Evolutionary conservation across 2,113 vertebrate species (phyloP), one percentile per base, ranked within the genome.

Genomic region (Dicrurus megarhynchus): DNA sequence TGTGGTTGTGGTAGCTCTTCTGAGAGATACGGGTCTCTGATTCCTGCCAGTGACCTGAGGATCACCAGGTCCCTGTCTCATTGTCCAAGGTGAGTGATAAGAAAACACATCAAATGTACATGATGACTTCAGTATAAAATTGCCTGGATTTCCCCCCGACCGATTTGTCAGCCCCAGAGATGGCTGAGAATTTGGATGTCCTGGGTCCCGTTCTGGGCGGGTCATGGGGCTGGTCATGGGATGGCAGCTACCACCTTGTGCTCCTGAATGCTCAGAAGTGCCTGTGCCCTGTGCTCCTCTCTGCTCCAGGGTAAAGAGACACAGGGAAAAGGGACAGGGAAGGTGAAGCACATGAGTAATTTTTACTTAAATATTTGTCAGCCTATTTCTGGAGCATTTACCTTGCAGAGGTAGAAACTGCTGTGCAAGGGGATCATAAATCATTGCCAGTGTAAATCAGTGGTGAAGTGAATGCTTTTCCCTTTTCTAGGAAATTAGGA

Each of bases 201-300:
- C 18, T 3, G 2, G 24, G 12, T 56, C 9, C 33, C 23, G 4
- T 65, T 30, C 30, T 5, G 1, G 16, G 6, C 27, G 6, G 8
- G 2, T 20, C 22, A 22, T 4, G 1, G 30, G 28, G 35, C 47
- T 73, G 71, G 9, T 42, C 47, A 57, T 16, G 7, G 44, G 44
- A 50, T 0, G 2, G 65, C 49, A 76, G 44, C 47, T 56, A 57
- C 9, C 30, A 59, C 26, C 16, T 24, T 37, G 14, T 53, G 39
- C 26, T 9, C 14, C 57, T 53, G 50, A 1, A 3, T 61, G 28
- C n/a, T 42, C n/a, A 57, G 57, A 65, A 14, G 37, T 73, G 50
- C 49, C 35, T 46, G 32, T 57, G 78, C 27, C 53, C 37, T 74
- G 21, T 37, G 19, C 18, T 73, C 11, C 28, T 53, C 63, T 82